Evolutionary conservation across 2,113 vertebrate genomes (phyloP).

Genomic region (Petrocephalus zakoni): DNA sequence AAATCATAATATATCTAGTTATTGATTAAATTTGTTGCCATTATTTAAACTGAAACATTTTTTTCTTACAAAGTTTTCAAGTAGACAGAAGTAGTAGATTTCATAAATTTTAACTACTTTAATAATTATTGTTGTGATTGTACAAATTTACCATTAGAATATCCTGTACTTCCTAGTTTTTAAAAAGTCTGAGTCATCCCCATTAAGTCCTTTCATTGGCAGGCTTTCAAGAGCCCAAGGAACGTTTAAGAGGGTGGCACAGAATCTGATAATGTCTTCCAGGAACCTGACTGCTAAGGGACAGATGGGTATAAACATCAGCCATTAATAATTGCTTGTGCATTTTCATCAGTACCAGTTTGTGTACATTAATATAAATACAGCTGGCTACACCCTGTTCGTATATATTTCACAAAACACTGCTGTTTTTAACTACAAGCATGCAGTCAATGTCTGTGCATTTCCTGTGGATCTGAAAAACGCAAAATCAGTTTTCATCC

Average conservation of each 20-base stretch:
- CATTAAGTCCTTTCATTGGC: not conserved
- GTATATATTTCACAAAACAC: not conserved
- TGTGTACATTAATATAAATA: not conserved
- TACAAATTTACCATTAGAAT: not conserved
- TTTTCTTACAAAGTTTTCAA: not conserved
- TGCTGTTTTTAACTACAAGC: not conserved
- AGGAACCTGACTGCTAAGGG: not conserved
- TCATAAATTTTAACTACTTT: not conserved
- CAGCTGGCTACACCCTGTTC: not conserved
- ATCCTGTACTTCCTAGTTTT: not conserved
- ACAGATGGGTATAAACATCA: not conserved
- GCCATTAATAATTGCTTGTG: too few species aligned
- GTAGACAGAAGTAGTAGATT: not conserved
- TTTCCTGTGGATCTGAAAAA: not conserved
- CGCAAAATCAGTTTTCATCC: too few species aligned
- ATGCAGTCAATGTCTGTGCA: not conserved
- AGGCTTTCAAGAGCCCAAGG: not conserved
- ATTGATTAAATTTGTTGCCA: not conserved
- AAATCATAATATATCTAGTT: not conserved
- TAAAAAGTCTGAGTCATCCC: not conserved
- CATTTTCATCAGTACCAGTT: not conserved
- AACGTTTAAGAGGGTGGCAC: not conserved
- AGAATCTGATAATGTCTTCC: not conserved
- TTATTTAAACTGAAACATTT: not conserved
- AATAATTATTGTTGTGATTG: not conserved